phyloP scores from a whole-genome alignment of 2,113 vertebrate species.

The Cromileptes altivelis region DNA sequence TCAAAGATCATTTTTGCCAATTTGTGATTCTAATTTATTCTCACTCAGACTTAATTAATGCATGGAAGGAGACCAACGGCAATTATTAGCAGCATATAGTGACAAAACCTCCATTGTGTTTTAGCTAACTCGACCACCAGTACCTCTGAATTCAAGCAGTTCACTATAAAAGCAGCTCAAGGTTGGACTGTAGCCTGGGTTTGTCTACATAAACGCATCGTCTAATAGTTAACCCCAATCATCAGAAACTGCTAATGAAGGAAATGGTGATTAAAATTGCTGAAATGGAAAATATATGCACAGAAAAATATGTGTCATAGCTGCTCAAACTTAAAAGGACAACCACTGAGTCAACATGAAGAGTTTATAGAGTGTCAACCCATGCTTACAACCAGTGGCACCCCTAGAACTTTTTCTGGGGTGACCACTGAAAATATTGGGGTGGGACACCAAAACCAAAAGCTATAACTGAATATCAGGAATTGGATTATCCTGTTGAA shows the following conservation, averaged over 20 bases:
- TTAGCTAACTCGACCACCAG: background rate
- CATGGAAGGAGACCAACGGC: constrained; percentile 14
- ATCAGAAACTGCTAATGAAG: constrained; percentile 26
- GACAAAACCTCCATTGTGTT: constrained; percentile 26
- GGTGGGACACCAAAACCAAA: too few species aligned
- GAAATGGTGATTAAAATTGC: constrained; percentile 49
- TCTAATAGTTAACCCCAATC: constrained; percentile 57
- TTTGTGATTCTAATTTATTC: constrained; percentile 55
- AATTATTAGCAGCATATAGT: constrained; percentile 34
- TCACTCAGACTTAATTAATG: constrained; percentile 26
- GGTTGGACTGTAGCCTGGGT: background rate
- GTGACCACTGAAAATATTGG: too few species aligned
- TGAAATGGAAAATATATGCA: constrained; percentile 52
- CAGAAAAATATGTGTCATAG: constrained; percentile 8
- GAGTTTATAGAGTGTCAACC: background rate
- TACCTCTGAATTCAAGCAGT: constrained; percentile 8
- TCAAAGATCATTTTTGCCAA: constrained; percentile 56
- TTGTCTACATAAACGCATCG: constrained; percentile 17
- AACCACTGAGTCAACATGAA: background rate
- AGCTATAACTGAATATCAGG: too few species aligned
- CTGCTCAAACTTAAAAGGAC: constrained; percentile 19
- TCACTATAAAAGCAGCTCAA: constrained; percentile 8
- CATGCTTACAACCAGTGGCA: background rate
- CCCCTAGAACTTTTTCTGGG: too few species aligned
- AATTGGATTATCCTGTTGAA: too few species aligned